Conservation (phyloP, 2,113 vertebrate genomes). For the Tricholaema leucomelas region DNA sequence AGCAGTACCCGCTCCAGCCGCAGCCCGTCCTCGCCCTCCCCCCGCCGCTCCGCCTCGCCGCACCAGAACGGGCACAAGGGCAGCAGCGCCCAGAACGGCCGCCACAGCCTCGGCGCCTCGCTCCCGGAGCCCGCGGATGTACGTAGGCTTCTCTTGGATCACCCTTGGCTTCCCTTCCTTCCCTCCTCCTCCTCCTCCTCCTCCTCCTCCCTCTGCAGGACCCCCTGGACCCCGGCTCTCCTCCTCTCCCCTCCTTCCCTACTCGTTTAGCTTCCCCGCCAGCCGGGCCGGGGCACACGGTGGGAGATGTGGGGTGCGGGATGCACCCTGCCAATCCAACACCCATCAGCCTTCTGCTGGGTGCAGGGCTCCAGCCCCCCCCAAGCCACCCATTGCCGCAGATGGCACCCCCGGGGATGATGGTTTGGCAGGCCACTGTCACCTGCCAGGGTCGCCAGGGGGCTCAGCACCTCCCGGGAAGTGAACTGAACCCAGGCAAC, state of each 20-base stretch:
- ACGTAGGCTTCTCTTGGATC: slow-evolving; percentile 85
- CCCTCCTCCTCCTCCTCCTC: neutral
- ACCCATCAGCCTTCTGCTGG: neutral
- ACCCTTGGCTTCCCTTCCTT: slow-evolving; percentile 44
- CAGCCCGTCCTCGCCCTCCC: slow-evolving; percentile 75
- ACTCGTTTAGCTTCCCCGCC: neutral
- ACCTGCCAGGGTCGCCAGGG: neutral
- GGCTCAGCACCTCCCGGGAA: neutral
- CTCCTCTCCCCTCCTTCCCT: slow-evolving; percentile 2
- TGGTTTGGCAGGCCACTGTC: neutral
- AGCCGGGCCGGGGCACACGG: neutral
- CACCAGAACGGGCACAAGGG: slow-evolving; percentile 92
- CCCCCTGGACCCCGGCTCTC: neutral
- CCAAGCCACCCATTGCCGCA: neutral
- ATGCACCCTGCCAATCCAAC: neutral
- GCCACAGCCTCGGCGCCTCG: slow-evolving; percentile 76
- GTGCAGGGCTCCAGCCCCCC: neutral
- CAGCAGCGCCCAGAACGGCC: slow-evolving; percentile 86
- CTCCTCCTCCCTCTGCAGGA: neutral
- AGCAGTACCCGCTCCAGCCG: slow-evolving; percentile 80
- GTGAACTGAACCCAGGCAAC: neutral
- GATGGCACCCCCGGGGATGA: neutral
- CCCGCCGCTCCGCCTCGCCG: slow-evolving; percentile 77
- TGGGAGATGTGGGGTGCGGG: neutral
- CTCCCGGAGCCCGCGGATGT: slow-evolving; percentile 88